phyloP scores from a whole-genome alignment of 2,797 vertebrate species.

The Sternotherus odoratus region DNA sequence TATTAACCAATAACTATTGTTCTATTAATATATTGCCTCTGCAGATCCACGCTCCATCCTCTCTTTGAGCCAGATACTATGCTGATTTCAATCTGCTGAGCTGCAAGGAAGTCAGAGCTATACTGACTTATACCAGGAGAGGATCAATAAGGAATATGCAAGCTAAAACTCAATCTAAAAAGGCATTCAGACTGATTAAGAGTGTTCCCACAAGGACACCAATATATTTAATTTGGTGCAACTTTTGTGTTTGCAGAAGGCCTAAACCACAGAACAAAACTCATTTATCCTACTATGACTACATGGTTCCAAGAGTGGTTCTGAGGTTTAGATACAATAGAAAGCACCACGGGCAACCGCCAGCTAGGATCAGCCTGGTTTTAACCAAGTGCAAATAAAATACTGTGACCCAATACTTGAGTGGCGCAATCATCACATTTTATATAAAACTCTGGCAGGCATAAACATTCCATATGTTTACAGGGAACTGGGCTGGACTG shows the following conservation, averaged over 20 bases:
- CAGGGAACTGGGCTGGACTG: neutral
- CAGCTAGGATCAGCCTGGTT: neutral
- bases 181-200: neutral
- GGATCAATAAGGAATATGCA: neutral
- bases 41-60: neutral
- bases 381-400: neutral
- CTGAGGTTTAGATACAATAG: neutral
- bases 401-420: neutral
- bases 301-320: neutral
- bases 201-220: neutral
- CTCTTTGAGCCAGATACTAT: neutral
- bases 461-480: neutral
- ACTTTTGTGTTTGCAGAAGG: neutral
- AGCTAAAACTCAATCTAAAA: neutral
- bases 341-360: neutral
- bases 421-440: neutral
- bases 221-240: neutral
- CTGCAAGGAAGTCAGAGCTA: neutral
- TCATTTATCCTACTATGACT: neutral
- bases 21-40: neutral
- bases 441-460: neutral
- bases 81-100: neutral
- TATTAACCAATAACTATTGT: neutral
- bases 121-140: neutral
- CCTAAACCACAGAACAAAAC: neutral